Conservation (phyloP, 2,797 vertebrate genomes). For the Gadopsis bispinosus region DNA sequence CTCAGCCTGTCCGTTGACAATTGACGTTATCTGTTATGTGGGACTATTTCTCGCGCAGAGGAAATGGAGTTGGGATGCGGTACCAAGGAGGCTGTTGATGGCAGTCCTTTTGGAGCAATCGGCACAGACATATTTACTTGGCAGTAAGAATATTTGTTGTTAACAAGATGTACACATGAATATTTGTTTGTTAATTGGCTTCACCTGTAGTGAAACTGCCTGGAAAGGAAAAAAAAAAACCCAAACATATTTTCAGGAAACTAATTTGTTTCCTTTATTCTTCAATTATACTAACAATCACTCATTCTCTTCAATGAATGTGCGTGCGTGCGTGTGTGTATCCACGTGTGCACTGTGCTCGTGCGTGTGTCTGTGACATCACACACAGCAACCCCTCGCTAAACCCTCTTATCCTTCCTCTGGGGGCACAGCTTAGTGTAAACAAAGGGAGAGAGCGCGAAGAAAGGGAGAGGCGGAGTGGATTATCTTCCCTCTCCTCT, state of each 20-base stretch:
- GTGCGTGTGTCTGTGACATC: conserved; percentile 64
- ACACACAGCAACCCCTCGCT: conserved; percentile 73
- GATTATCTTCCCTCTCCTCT: conserved; percentile 79
- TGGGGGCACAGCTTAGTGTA: conserved; percentile 82
- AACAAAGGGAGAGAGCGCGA: conserved; percentile 76
- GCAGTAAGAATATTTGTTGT: neutral
- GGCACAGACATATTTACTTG: conserved; percentile 25
- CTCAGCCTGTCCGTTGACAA: conserved; percentile 57
- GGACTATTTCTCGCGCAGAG: conserved; percentile 45
- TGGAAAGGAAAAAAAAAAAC: conserved; percentile 4
- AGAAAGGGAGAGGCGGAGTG: conserved; percentile 74
- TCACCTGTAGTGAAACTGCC: conserved; percentile 34
- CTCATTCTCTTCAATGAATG: conserved; percentile 21
- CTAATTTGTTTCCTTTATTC: conserved; percentile 37
- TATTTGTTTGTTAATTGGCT: conserved; percentile 28
- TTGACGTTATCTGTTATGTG: conserved; percentile 62
- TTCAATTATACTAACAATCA: conserved; percentile 37
- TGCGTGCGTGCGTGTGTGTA: conserved; percentile 14
- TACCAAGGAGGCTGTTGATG: conserved; percentile 41
- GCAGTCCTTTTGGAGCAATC: conserved; percentile 31
- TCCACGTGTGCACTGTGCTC: conserved; percentile 11
- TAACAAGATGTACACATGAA: conserved; percentile 20
- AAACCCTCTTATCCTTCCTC: conserved; percentile 82
- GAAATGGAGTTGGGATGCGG: conserved; percentile 53
- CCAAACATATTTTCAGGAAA: conserved; percentile 10